phyloP scores from a whole-genome alignment of 2,113 vertebrate genomes.

The Narcine bancroftii region DNA sequence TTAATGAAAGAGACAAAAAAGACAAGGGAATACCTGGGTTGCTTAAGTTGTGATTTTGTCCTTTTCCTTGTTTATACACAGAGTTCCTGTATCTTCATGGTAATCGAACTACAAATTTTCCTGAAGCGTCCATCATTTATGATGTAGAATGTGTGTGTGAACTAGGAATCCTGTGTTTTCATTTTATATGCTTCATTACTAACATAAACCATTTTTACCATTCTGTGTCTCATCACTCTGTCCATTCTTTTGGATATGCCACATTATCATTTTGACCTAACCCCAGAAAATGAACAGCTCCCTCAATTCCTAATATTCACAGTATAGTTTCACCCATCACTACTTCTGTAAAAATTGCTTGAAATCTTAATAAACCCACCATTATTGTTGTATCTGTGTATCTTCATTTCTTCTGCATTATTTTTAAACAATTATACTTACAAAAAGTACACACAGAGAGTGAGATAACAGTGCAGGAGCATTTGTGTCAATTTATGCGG shows the following conservation, averaged over 20 bases:
- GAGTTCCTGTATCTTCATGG: neutral
- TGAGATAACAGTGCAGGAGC: neutral
- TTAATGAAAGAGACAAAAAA: neutral
- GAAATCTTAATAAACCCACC: constrained; percentile 23
- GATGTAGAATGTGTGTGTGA: neutral
- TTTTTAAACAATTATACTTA: neutral
- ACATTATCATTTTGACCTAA: neutral
- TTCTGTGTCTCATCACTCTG: neutral
- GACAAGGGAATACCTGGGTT: constrained; percentile 23
- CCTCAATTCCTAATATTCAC: neutral
- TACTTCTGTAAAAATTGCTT: neutral
- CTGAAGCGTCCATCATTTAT: neutral
- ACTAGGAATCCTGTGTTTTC: neutral
- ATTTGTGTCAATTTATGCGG: neutral
- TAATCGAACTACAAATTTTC: neutral
- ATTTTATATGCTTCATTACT: neutral
- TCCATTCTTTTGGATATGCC: neutral
- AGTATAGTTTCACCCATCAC: neutral
- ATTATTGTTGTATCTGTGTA: constrained; percentile 9
- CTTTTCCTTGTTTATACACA: neutral
- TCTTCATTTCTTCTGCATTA: neutral
- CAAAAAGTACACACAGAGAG: neutral
- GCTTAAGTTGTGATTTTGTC: neutral
- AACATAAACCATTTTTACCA: neutral
- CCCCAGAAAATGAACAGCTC: neutral